Evolutionary conservation across 37 sponge, comb jelly and placozoan genomes (phyloP).

Genomic region (Haliclona indistincta): DNA sequence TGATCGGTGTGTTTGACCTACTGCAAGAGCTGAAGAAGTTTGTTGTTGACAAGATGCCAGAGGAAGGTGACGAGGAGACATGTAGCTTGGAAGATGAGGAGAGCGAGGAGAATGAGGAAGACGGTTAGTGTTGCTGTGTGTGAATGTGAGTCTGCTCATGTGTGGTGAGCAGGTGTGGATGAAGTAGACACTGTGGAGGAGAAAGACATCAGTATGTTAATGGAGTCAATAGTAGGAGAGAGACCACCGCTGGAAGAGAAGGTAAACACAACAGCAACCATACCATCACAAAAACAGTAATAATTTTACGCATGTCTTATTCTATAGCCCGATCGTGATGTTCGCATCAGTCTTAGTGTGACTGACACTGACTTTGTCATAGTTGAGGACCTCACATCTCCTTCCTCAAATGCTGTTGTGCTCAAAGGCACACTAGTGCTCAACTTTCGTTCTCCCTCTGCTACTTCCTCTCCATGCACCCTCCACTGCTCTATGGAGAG

Average conservation of each 20-base stretch:
- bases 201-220: background rate
- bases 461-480: background rate
- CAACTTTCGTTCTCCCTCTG: constrained; percentile 6
- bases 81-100: background rate
- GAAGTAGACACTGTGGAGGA: constrained; percentile 4
- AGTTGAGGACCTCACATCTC: constrained; percentile 71
- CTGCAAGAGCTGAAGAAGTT: constrained; percentile 72
- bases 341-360: constrained; percentile 72
- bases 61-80: constrained; percentile 12
- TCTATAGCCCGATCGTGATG: constrained; percentile 33
- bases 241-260: background rate
- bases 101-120: background rate
- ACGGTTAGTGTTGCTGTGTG: constrained; percentile 1
- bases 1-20: constrained; percentile 77
- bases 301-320: background rate
- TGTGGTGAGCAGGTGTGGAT: too few species aligned
- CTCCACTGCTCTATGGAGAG: constrained; percentile 55
- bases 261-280: background rate
- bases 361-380: constrained; percentile 94
- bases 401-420: constrained; percentile 79
- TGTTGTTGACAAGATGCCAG: constrained; percentile 60
- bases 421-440: constrained; percentile 65
- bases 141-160: too few species aligned
- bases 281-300: background rate
- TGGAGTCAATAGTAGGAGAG: background rate